phyloP scores from a whole-genome alignment of 2,113 vertebrate genomes.

The Trichechus manatus region DNA sequence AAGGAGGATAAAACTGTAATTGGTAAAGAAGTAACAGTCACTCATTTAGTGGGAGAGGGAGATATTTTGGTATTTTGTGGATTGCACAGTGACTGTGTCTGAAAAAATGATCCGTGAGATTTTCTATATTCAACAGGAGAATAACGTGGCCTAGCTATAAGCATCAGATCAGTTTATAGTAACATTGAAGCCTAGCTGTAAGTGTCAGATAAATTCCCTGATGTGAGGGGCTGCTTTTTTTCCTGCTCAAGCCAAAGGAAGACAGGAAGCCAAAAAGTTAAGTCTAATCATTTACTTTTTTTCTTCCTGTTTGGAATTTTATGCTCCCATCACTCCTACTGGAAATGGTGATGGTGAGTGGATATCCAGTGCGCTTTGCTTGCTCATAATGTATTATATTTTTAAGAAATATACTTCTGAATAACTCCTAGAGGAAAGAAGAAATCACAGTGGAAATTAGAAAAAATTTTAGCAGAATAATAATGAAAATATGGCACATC shows the following conservation, averaged over 20 bases:
- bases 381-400: background rate
- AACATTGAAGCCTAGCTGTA: no score
- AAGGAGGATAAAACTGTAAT: background rate
- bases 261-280: background rate
- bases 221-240: background rate
- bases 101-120: background rate
- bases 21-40: background rate
- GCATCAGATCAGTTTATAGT: background rate
- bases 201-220: background rate
- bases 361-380: background rate
- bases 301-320: background rate
- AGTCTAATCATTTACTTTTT: background rate
- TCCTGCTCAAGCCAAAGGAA: background rate
- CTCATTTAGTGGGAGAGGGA: background rate
- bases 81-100: background rate
- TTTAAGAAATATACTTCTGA: constrained; percentile 17
- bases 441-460: background rate
- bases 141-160: background rate
- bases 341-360: background rate
- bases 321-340: background rate
- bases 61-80: constrained; percentile 20
- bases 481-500: background rate
- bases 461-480: constrained; percentile 6
- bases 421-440: constrained; percentile 36
- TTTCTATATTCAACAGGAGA: background rate